These are phyloP conservation scores for Buathra laborator DNA, from an alignment of 2,888 invertebrate genomes.

Conservation along the genomic window DNA sequence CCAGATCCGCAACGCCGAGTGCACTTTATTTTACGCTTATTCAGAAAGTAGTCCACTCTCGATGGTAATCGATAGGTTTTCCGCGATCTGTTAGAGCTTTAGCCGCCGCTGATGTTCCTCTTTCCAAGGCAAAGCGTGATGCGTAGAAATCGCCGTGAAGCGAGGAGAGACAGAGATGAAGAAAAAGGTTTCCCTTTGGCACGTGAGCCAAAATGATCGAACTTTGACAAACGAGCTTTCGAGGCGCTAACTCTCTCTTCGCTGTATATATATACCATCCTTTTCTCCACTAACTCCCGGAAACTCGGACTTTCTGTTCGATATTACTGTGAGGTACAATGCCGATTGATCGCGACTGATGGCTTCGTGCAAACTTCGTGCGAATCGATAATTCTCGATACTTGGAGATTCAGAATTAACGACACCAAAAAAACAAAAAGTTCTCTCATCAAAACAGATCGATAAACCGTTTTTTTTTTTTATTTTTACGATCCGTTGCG, in stretches of 20 bases:
- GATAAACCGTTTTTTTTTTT: too few species aligned
- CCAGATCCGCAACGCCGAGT: constrained; percentile 32
- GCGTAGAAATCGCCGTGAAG: constrained; percentile 5
- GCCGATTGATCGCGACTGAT: constrained; percentile 45
- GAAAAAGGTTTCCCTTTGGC: constrained; percentile 53
- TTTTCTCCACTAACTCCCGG: not conserved
- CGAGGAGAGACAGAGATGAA: constrained; percentile 13
- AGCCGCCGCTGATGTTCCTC: constrained; percentile 56
- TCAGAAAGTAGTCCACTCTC: constrained; percentile 65
- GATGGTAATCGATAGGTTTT: constrained; percentile 65
- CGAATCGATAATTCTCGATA: constrained; percentile 36
- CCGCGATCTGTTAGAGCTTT: constrained; percentile 40
- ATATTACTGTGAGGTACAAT: constrained; percentile 50
- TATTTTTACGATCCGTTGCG: too few species aligned
- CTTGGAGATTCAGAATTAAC: not conserved
- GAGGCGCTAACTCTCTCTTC: constrained; percentile 56
- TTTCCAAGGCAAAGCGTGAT: constrained; percentile 4
- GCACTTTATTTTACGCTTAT: constrained; percentile 64
- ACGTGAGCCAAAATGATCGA: constrained; percentile 71
- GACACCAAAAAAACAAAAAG: too few species aligned
- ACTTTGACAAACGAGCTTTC: constrained; percentile 72
- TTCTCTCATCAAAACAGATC: too few species aligned
- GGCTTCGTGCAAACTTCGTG: not conserved
- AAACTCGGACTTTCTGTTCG: constrained; percentile 42
- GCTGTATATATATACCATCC: not conserved